A percentile compares a stretch with the other conserved stretches of the same genome.
Conservation (phyloP, 2,888 invertebrate genomes). For the Buathra laborator region DNA sequence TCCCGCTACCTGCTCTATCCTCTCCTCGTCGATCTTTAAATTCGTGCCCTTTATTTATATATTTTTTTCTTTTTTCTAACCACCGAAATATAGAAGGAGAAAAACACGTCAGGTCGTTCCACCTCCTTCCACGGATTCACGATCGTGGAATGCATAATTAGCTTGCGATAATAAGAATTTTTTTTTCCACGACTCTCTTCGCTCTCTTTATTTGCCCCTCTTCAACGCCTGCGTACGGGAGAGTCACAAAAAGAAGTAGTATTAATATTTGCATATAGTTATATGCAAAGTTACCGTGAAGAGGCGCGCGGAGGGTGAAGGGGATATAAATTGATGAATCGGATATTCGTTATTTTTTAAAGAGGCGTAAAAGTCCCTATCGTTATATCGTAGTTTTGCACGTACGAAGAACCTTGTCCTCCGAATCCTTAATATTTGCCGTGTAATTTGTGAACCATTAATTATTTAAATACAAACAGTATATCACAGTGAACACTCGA, state of each 20-base stretch:
- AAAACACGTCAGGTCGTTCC: conserved; percentile 12
- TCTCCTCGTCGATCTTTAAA: conserved; percentile 69
- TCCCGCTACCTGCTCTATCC: conserved; percentile 75
- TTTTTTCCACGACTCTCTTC: conserved; percentile 22
- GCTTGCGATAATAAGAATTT: conserved; percentile 58
- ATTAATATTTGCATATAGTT: conserved; percentile 65
- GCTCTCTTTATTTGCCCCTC: conserved; percentile 47
- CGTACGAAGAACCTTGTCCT: conserved; percentile 18
- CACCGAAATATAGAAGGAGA: conserved; percentile 21
- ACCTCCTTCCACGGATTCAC: conserved; percentile 50
- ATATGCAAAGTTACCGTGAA: conserved; percentile 56
- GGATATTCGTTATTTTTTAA: conserved; percentile 51
- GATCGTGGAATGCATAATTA: conserved; percentile 73
- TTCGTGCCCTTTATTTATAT: conserved; percentile 70
- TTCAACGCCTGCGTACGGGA: conserved; percentile 11
- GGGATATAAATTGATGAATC: conserved; percentile 58
- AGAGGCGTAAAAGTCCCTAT: conserved; percentile 10
- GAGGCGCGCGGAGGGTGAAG: conserved; percentile 44
- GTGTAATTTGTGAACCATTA: conserved; percentile 78
- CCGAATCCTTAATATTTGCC: conserved; percentile 68
- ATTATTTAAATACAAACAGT: conserved; percentile 68
- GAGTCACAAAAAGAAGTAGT: conserved; percentile 24
- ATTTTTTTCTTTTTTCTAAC: conserved; percentile 52
- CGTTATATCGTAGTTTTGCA: neutral
- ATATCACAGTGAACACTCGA: neutral